phyloP scores from a whole-genome alignment of 2,113 vertebrate species.

The Andinoacara biseriatus region DNA sequence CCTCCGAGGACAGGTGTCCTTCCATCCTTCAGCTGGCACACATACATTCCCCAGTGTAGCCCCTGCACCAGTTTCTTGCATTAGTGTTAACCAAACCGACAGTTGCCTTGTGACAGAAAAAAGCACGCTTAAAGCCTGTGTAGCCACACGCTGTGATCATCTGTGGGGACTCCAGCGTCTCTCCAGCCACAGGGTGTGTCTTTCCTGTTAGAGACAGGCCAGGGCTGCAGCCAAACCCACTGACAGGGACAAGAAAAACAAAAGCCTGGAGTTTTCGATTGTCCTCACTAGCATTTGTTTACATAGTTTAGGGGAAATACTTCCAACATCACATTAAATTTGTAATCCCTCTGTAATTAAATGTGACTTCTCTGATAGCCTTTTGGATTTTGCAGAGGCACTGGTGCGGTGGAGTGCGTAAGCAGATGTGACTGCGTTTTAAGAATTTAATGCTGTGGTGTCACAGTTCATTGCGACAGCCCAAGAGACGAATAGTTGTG shows the following conservation, averaged over 20 bases:
- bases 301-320: conserved; percentile 14
- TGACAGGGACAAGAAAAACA: conserved; percentile 11
- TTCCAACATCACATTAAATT: conserved; percentile 23
- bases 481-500: conserved; percentile 28
- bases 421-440: conserved; percentile 56
- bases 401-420: conserved; percentile 26
- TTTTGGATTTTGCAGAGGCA: conserved; percentile 44
- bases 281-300: conserved; percentile 41
- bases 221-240: conserved; percentile 16
- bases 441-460: conserved; percentile 51
- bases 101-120: conserved; percentile 46
- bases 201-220: conserved; percentile 15
- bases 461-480: conserved; percentile 31
- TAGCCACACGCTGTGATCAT: conserved; percentile 22
- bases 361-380: conserved; percentile 59
- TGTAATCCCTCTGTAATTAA: conserved; percentile 57
- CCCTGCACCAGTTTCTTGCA: conserved; percentile 39
- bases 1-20: conserved; percentile 46
- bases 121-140: not conserved
- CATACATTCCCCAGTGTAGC: conserved; percentile 22
- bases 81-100: conserved; percentile 45
- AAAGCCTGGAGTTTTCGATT: conserved; percentile 37
- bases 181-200: conserved; percentile 29
- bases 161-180: conserved; percentile 11
- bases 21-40: conserved; percentile 9